Conservation (phyloP, 1,140 invertebrate genomes). For the Patella vulgata region DNA sequence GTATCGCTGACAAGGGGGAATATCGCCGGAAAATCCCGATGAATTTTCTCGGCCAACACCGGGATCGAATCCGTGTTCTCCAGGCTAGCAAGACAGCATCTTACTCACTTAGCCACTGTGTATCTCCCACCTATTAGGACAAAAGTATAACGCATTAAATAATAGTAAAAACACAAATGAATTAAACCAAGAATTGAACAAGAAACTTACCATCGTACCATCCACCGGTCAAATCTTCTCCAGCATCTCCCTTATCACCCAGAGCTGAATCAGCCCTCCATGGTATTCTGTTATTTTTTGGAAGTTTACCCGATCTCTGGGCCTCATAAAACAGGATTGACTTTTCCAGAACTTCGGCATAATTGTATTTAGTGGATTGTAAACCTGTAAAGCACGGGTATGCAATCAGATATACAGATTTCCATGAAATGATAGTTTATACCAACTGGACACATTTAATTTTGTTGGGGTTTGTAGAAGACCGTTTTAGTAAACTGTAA, state of each 20-base stretch:
- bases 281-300: conserved; percentile 69
- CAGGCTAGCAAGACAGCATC: no score
- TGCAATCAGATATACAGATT: neutral
- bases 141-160: no score
- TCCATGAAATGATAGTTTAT: neutral
- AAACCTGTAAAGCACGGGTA: no score
- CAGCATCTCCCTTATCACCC: conserved; percentile 54
- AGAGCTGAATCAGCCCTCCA: conserved; percentile 70
- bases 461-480: neutral
- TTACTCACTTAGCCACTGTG: no score
- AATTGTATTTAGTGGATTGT: conserved; percentile 44
- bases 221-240: conserved; percentile 64
- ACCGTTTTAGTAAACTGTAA: neutral
- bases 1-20: no score
- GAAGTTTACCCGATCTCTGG: conserved; percentile 73
- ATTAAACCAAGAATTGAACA: no score
- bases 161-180: no score
- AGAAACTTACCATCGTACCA: conserved; percentile 67
- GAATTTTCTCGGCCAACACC: no score
- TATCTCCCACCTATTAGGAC: no score
- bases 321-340: conserved; percentile 73
- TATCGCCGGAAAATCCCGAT: no score
- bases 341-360: conserved; percentile 55
- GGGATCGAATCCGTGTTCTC: no score
- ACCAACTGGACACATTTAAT: neutral